A percentile compares a stretch with the other conserved stretches of the same genome.
Evolutionary conservation across 1,140 invertebrate genomes (phyloP).

Genomic region (Aphaenogaster ashmeadi): DNA sequence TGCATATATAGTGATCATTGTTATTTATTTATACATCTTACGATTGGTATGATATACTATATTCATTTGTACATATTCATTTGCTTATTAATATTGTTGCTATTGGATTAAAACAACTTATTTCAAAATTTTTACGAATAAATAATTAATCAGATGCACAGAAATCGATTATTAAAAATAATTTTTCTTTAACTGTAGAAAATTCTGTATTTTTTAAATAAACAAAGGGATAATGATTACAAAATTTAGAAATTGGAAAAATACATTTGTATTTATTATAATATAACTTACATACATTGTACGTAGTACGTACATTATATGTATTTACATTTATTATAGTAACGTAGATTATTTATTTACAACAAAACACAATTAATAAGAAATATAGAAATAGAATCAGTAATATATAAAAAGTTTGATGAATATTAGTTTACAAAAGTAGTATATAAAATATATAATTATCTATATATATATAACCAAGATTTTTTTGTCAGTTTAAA

Average conservation of each 20-base stretch:
- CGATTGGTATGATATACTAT: background rate
- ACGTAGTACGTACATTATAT: no score
- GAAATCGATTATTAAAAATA: background rate
- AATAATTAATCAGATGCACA: background rate
- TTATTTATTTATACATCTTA: background rate
- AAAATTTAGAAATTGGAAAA: background rate
- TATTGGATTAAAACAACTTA: no score
- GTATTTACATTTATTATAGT: no score
- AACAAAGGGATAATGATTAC: background rate
- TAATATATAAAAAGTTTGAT: background rate
- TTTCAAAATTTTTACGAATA: no score
- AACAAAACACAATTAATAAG: background rate
- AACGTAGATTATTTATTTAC: constrained; percentile 2
- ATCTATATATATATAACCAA: no score
- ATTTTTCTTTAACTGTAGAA: background rate
- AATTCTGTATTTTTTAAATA: background rate
- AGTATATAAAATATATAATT: background rate
- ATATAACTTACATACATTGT: background rate
- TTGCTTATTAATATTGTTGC: background rate
- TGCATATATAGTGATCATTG: background rate
- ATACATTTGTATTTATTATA: background rate
- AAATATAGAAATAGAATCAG: background rate
- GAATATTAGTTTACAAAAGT: background rate
- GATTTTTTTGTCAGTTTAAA: background rate
- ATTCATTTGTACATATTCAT: background rate